Evolutionary conservation across 2,113 vertebrate species (phyloP).

Genomic region (Dasyornis broadbenti): DNA sequence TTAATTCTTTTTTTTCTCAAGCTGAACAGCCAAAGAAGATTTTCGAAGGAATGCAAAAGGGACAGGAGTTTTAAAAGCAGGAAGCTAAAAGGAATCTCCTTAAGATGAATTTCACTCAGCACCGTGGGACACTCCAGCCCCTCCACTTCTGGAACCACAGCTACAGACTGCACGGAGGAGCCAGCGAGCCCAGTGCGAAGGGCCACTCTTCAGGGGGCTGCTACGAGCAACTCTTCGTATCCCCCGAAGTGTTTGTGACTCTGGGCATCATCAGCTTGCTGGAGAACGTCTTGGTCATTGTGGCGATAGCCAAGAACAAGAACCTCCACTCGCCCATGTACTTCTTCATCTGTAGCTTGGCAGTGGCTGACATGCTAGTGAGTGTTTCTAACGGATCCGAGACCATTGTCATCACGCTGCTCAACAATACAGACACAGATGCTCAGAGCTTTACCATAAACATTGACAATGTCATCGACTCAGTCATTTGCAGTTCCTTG

Average conservation of each 20-base stretch:
- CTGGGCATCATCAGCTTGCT: conserved; percentile 88
- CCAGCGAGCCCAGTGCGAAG: conserved; percentile 61
- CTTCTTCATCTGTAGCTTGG: conserved; percentile 95
- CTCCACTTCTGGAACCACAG: conserved; percentile 77
- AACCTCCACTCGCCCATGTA: conserved; percentile 96
- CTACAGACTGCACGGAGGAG: not conserved
- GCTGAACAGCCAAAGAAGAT: not conserved
- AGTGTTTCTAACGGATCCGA: conserved; percentile 93
- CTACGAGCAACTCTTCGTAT: conserved; percentile 90
- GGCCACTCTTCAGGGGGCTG: conserved; percentile 78
- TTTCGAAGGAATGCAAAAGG: not conserved
- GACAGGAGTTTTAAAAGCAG: not conserved
- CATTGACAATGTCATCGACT: conserved; percentile 94
- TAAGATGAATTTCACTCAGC: conserved; percentile 80
- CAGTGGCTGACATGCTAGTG: conserved; percentile 92
- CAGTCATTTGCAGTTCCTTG: conserved; percentile 93
- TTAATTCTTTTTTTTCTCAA: not conserved
- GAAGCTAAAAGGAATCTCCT: not conserved
- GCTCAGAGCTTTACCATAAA: conserved; percentile 79
- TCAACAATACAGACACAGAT: conserved; percentile 78
- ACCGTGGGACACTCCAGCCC: conserved; percentile 58
- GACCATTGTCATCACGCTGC: conserved; percentile 88
- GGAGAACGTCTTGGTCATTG: conserved; percentile 90
- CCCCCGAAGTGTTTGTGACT: conserved; percentile 88
- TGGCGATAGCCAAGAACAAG: conserved; percentile 90